Evolutionary conservation across 2,797 vertebrate genomes (phyloP), one percentile per base, ranked within the genome.

Genomic region (Chromis chromis): DNA sequence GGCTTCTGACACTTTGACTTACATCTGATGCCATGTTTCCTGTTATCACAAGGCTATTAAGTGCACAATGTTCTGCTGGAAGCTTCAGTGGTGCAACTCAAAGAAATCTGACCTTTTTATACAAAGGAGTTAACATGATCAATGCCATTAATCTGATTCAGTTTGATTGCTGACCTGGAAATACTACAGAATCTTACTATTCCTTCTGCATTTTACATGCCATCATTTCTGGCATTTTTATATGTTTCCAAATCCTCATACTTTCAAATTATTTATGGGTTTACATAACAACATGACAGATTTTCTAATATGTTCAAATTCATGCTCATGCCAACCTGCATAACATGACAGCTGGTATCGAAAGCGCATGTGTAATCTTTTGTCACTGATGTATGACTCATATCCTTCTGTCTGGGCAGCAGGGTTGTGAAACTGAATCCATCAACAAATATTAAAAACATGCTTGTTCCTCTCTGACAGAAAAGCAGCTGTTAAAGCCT

Each of bases 391-490:
- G 59, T 42, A 79, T 82, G 78, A 85, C 72, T 86, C 73, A n/a
- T 52, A 33, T 57, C 66, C 58, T 12, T 55, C 49, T 80, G 80
- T 83, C 79, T 70, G 25, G 59, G 39, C 25, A 56, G 36, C 60
- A 49, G 28, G 27, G 31, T 84, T 89, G 70, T 77, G 75, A 88
- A 92, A 91, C 79, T 52, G 64, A 77, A 74, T 46, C 57, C 54
- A 74, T 76, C 71, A 75, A 72, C 83, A 77, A 63, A 71, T 71
- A 65, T 36, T 54, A 67, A 74, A 82, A 86, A 78, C 67, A 76
- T 25, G 19, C 52, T 78, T 64, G 56, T 84, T 87, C 52, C 64
- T 82, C 42, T 71, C 28, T 75, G 39, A 57, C 62, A 36, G 46
- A 71, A 52, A 55, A 72, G 54, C 74, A 76, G 65, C 66, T 71